Evolutionary conservation across 2,888 invertebrate species (phyloP).

Genomic region (Protophormia terraenovae): DNA sequence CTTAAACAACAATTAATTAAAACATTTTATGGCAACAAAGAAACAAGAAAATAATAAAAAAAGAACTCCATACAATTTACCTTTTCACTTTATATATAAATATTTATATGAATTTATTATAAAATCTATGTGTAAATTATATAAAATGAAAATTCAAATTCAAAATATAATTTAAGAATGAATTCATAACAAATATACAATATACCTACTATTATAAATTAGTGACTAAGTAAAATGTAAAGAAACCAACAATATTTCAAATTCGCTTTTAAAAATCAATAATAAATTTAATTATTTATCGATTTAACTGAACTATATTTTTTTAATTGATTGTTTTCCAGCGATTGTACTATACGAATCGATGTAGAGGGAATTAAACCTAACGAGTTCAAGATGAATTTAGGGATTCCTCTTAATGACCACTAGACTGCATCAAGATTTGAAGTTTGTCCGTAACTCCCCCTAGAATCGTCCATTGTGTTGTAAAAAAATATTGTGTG

Average conservation of each 20-base stretch:
- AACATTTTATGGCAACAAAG: neutral
- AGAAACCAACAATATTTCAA: slow-evolving; percentile 47
- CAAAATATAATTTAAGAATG: neutral
- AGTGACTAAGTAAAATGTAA: slow-evolving; percentile 42
- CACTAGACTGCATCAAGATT: too few species aligned
- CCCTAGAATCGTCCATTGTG: too few species aligned
- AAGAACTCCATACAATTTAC: neutral
- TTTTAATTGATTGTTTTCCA: too few species aligned
- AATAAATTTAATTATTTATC: slow-evolving; percentile 56
- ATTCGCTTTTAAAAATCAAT: slow-evolving; percentile 59
- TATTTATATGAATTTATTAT: neutral
- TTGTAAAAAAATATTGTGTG: too few species aligned
- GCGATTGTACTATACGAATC: too few species aligned
- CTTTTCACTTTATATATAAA: neutral
- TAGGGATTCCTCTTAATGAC: too few species aligned
- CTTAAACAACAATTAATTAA: neutral
- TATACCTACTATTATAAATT: neutral
- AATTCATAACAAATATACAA: slow-evolving; percentile 27
- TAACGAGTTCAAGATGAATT: too few species aligned
- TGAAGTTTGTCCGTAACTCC: too few species aligned
- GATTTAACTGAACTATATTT: slow-evolving; percentile 29
- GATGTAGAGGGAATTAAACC: too few species aligned
- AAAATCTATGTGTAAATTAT: slow-evolving; percentile 35
- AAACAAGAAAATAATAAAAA: neutral
- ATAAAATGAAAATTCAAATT: neutral